phyloP scores from a whole-genome alignment of 2,888 invertebrate species.

The Tinea pellionella region DNA sequence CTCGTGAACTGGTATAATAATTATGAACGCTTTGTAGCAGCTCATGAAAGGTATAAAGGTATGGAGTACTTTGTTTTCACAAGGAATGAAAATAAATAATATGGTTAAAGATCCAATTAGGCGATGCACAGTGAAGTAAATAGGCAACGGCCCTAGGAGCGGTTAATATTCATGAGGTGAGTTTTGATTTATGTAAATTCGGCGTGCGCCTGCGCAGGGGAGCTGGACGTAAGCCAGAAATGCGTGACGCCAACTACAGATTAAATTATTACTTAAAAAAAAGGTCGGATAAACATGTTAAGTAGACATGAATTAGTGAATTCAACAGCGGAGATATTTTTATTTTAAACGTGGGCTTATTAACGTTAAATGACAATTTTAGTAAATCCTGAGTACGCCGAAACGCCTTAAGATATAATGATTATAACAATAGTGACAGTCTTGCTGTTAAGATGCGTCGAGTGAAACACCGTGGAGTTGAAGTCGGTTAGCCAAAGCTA shows the following conservation, averaged over 20 bases:
- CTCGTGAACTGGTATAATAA: not conserved
- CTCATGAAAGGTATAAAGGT: not conserved
- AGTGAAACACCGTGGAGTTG: no score
- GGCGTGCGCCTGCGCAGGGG: slow-evolving; percentile 28
- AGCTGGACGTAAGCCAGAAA: slow-evolving; percentile 15
- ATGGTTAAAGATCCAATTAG: slow-evolving; percentile 11
- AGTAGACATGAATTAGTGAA: not conserved
- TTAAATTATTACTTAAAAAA: slow-evolving; percentile 11
- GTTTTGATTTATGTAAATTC: slow-evolving; percentile 50
- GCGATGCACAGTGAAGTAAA: not conserved
- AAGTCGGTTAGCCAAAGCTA: no score
- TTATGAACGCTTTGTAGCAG: not conserved
- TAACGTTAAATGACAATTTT: no score
- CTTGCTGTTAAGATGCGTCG: no score
- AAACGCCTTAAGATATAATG: no score
- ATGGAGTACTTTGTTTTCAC: not conserved
- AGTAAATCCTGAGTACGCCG: no score
- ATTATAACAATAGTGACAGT: no score
- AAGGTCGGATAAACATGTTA: not conserved
- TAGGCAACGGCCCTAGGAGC: not conserved
- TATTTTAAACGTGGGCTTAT: not conserved
- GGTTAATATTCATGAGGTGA: slow-evolving; percentile 18
- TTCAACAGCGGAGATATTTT: not conserved
- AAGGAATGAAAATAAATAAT: not conserved
- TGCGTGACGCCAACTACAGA: slow-evolving; percentile 22